Percentiles rank a stretch among this genome's conserved stretches.
These are phyloP conservation scores for Apoderus coryli DNA, from an alignment of 2,888 invertebrate species.

Conservation along the genomic window DNA sequence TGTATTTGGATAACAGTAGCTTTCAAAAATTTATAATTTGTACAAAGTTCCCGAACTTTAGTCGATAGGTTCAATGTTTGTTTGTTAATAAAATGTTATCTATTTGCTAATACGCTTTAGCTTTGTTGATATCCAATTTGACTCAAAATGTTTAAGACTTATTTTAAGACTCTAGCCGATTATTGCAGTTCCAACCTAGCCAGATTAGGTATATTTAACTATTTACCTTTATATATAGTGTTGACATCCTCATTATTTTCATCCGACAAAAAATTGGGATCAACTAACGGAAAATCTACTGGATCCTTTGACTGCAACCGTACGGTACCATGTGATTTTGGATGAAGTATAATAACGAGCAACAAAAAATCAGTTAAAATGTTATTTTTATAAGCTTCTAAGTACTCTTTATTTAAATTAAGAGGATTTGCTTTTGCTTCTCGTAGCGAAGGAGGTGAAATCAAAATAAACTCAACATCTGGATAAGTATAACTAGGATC, in stretches of 20 bases:
- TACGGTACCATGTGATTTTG: conserved; percentile 15
- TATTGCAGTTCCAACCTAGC: too few relatives aligned
- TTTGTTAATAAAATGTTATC: too few relatives aligned
- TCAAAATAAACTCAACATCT: conserved; percentile 20
- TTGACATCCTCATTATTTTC: conserved; percentile 8
- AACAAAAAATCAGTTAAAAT: conserved; percentile 18
- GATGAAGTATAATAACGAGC: conserved; percentile 11
- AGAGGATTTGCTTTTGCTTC: conserved; percentile 10
- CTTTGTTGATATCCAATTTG: too few relatives aligned
- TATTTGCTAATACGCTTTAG: too few relatives aligned
- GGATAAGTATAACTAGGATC: conserved; percentile 16
- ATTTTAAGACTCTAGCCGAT: too few relatives aligned
- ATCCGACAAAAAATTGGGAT: conserved; percentile 50
- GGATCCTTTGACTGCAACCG: conserved; percentile 15
- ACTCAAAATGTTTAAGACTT: too few relatives aligned
- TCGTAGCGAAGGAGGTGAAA: conserved; percentile 35
- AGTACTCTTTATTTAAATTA: conserved; percentile 11
- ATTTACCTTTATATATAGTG: too few relatives aligned
- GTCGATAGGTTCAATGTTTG: too few relatives aligned
- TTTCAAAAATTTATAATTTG: too few relatives aligned
- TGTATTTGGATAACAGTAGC: too few relatives aligned
- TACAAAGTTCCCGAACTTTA: too few relatives aligned
- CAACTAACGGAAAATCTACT: conserved; percentile 35
- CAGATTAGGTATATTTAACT: too few relatives aligned
- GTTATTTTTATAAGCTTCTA: conserved; percentile 5